Base-by-base conservation (phyloP, 1,140 invertebrate species). In the Limonius californicus region DNA sequence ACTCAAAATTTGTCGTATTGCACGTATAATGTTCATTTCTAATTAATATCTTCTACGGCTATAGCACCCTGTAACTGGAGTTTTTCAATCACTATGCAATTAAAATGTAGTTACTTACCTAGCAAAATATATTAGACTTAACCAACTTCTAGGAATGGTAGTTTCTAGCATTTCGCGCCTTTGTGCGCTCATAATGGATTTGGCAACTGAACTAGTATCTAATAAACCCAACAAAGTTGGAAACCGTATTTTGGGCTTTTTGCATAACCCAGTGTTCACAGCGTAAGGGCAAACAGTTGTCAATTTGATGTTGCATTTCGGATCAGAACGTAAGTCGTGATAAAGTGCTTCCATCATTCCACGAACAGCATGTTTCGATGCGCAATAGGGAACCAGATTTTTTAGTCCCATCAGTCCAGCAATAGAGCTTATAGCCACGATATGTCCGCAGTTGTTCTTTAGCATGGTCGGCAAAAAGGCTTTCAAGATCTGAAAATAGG, bases 221-320 rank as follows among this genome's bases (percentile, higher is more conserved):
- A 90, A 79, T 56, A 91, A 77, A 57, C 82, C 79, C 78, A 90
- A 82, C 12, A 89, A 62, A 12, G 70, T 80, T 1, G 86, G 82
- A 77, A 91, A 91, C 66, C 86, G 87, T 62, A 87, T 85, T 68
- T 79, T 85, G 0, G 89, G 88, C 54, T 87, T 89, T 71, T 92
- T 87, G 71, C 89, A 89, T 4, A 95, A 77, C n/a, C 91, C 91
- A 4, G 91, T 95, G 69, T 92, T 86, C 6, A 94, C 88, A 73
- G 91, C 89, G 70, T 87, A 91, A 0, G 92, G 92, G 74, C 83
- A 94, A 61, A 94, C 85, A 0, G 85, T 85, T 0, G 92, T 94
- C 55, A 91, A 82, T 69, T 91, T 85, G 15, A 94, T 85, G 74
- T 90, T 78, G 58, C 81, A 78, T 21, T 79, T 79, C 0, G 76